These are phyloP conservation scores for Cryptus armator DNA, from an alignment of 2,888 invertebrate species.

Conservation along the genomic window DNA sequence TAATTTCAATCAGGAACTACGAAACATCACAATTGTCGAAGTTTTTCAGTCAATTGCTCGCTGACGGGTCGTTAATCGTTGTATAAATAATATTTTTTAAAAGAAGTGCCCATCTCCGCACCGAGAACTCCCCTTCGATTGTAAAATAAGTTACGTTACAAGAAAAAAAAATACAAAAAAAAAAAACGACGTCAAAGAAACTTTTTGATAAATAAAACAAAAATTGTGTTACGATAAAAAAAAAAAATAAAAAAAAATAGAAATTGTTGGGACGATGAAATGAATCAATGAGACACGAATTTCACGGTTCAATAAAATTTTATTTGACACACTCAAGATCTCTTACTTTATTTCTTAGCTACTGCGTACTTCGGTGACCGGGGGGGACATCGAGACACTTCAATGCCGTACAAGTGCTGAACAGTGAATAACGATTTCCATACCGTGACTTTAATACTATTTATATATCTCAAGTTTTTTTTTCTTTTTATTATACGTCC, in stretches of 20 bases:
- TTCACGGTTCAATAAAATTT: conserved; percentile 67
- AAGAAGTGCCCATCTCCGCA: background rate
- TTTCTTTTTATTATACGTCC: conserved; percentile 40
- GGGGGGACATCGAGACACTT: conserved; percentile 42
- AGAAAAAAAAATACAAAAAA: background rate
- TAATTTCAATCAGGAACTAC: background rate
- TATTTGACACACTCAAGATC: conserved; percentile 65
- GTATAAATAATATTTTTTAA: conserved; percentile 4
- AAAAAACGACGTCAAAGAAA: conserved; percentile 13
- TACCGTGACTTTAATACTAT: conserved; percentile 54
- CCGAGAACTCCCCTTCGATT: background rate
- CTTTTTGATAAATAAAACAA: background rate
- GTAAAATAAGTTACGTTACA: background rate
- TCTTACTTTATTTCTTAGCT: conserved; percentile 56
- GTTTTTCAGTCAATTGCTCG: background rate
- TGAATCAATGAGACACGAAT: background rate
- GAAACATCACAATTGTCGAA: conserved; percentile 13
- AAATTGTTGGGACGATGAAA: conserved; percentile 17
- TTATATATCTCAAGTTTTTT: conserved; percentile 47
- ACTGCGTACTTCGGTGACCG: conserved; percentile 58
- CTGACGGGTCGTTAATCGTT: conserved; percentile 13
- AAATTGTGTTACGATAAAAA: background rate
- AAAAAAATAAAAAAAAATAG: conserved; percentile 10
- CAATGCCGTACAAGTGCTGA: conserved; percentile 64
- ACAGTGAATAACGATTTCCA: conserved; percentile 57